Evolutionary conservation across 2,888 invertebrate species (phyloP), one percentile per base, ranked within the genome.

Genomic region (Odontothrips loti): DNA sequence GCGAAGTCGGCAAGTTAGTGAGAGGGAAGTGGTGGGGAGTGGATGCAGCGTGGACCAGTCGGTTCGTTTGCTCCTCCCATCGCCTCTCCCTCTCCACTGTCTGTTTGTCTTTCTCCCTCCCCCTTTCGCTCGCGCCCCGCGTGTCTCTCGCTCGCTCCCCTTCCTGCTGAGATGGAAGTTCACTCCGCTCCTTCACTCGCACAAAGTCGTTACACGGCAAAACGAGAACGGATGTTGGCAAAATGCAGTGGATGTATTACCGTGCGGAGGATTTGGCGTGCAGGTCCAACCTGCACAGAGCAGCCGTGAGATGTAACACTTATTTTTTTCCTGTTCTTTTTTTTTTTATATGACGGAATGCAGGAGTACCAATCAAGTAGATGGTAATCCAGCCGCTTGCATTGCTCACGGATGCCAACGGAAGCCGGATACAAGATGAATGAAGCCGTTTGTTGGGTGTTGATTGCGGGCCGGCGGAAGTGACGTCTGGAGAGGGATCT

Each of bases 1-100:
- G 68, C 68, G 68, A 75, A 75, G 68, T 75, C 23, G 68, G 68
- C 68, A 75, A 75, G 68, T 75, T 75, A 75, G 68, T 75, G 23
- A 58, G 58, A 58, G 58, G 68, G 68, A 12, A 27, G 68, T 27
- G 68, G 68, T 23, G 68, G 68, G 68, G 68, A 68, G 68, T 75
- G 68, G 68, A 58, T 75, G 23, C 68, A 27, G 68, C 68, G 27
- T 23, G 68, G 68, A 12, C 12, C 51, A 51, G 51, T 43, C 17
- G 68, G 23, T 75, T 11, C 68, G 23, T 23, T 23, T 68, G n/a
- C 68, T 23, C 23, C 68, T 68, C 68, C 68, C 23, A 11, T 23
- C 68, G 9, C 23, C 68, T 75, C 68, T 27, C 68, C 12, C 68
- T 11, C 68, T 75, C 68, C 68, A 10, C 51, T 20, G 51, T 51